A percentile compares a stretch with the other conserved stretches of the same genome.
Conservation (phyloP, 2,797 vertebrate genomes). For the Bradypodion ventrale region DNA sequence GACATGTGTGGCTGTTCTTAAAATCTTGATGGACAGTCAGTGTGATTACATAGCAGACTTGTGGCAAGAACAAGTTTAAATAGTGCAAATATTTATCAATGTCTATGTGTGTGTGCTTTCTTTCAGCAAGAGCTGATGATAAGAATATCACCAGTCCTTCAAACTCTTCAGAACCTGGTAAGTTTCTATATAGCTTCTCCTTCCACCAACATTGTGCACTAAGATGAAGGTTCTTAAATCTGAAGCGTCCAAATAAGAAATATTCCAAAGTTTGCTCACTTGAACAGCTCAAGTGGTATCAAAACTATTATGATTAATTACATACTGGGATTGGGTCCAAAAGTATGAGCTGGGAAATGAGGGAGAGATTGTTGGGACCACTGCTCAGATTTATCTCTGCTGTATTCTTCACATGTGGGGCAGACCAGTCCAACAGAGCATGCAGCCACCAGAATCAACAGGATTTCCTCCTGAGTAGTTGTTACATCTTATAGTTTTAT, state of each 20-base stretch:
- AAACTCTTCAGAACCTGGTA: background rate
- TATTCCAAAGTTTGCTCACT: too few species aligned
- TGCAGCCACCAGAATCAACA: too few species aligned
- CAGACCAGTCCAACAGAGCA: too few species aligned
- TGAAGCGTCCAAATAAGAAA: background rate
- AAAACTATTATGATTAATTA: too few species aligned
- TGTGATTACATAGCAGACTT: background rate
- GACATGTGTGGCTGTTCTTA: background rate
- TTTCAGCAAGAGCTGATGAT: background rate
- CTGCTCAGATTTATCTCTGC: too few species aligned
- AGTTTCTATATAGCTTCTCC: background rate
- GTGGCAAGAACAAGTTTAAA: background rate
- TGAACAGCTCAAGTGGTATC: background rate
- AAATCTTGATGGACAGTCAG: background rate
- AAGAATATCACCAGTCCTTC: fast-evolving
- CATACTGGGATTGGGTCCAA: too few species aligned
- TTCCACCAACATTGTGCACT: too few species aligned
- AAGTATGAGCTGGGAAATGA: too few species aligned
- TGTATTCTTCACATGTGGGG: too few species aligned
- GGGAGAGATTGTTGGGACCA: too few species aligned
- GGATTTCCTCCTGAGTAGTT: too few species aligned
- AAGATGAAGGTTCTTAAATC: background rate
- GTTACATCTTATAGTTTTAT: too few species aligned
- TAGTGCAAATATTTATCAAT: background rate
- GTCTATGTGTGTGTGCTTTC: background rate